Percentiles rank a stretch among this genome's conserved stretches.
phyloP scores from a whole-genome alignment of 1,140 invertebrate genomes.

The Calliopsis andreniformis region DNA sequence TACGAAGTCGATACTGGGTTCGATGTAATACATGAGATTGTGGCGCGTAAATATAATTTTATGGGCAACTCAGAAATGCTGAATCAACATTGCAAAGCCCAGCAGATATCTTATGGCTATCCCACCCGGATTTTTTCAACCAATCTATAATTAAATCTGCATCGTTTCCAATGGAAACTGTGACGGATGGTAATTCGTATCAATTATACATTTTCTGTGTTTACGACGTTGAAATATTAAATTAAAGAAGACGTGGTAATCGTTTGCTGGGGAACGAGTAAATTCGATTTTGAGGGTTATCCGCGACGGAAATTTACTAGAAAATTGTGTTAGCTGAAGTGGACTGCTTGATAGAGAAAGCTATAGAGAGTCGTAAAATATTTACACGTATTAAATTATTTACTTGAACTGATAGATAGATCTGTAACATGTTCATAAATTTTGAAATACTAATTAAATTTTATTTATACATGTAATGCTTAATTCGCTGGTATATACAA shows the following conservation, averaged over 20 bases:
- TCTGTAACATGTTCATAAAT: too few relatives aligned
- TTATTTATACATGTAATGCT: too few relatives aligned
- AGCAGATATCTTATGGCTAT: neutral
- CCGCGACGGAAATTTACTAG: neutral
- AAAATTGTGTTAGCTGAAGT: too few relatives aligned
- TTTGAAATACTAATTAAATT: too few relatives aligned
- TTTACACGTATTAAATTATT: too few relatives aligned
- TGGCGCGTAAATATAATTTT: conserved; percentile 22
- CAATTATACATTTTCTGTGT: conserved; percentile 32
- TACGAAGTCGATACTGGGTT: neutral
- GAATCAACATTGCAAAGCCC: conserved; percentile 27
- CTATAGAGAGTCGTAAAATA: too few relatives aligned
- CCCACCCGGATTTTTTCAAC: conserved; percentile 15
- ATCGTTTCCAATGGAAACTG: conserved; percentile 33
- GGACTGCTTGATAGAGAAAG: too few relatives aligned
- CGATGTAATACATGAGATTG: neutral
- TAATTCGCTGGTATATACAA: too few relatives aligned
- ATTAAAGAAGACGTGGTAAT: conserved; percentile 16
- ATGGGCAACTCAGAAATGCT: conserved; percentile 21
- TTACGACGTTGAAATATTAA: conserved; percentile 24
- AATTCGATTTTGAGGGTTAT: neutral
- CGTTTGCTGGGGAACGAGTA: neutral
- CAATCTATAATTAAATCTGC: conserved; percentile 49
- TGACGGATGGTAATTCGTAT: conserved; percentile 10
- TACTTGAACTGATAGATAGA: too few relatives aligned